Evolutionary conservation across 2,797 vertebrate species (phyloP).

Genomic region (Pipistrellus nathusii): DNA sequence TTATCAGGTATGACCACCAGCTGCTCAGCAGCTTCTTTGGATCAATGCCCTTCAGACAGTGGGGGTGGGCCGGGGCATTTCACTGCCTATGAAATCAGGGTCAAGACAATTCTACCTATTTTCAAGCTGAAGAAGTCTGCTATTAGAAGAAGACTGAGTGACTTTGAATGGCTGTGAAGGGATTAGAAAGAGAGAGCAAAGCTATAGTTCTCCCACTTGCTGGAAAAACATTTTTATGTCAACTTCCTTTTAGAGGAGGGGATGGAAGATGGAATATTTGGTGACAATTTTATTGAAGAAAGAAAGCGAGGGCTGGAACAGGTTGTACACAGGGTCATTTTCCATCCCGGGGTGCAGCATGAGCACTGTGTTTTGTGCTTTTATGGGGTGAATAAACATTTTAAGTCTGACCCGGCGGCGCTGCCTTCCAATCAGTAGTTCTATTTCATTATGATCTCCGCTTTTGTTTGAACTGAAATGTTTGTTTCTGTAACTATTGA

Average conservation of each 20-base stretch:
- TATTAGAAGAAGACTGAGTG: conserved; percentile 97
- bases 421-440: background rate
- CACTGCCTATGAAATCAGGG: background rate
- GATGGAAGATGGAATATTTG: background rate
- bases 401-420: background rate
- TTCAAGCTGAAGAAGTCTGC: conserved; percentile 99
- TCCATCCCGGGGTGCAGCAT: background rate
- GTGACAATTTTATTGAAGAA: background rate
- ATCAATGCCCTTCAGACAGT: background rate
- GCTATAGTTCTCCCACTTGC: conserved; percentile 81
- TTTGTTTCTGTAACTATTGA: background rate
- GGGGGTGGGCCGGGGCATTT: background rate
- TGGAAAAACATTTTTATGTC: background rate
- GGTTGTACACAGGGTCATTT: background rate
- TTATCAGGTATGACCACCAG: background rate
- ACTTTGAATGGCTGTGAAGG: conserved; percentile 99
- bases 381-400: background rate
- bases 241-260: background rate
- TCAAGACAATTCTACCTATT: conserved; percentile 98
- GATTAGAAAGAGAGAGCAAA: conserved; percentile 99
- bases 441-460: background rate
- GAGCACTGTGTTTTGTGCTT: background rate
- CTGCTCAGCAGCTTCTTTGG: background rate
- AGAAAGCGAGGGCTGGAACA: background rate
- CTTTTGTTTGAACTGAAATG: background rate